Evolutionary conservation across 2,113 vertebrate species (phyloP), one percentile per base, ranked within the genome.

Genomic region (Sphaerodactylus townsendi): DNA sequence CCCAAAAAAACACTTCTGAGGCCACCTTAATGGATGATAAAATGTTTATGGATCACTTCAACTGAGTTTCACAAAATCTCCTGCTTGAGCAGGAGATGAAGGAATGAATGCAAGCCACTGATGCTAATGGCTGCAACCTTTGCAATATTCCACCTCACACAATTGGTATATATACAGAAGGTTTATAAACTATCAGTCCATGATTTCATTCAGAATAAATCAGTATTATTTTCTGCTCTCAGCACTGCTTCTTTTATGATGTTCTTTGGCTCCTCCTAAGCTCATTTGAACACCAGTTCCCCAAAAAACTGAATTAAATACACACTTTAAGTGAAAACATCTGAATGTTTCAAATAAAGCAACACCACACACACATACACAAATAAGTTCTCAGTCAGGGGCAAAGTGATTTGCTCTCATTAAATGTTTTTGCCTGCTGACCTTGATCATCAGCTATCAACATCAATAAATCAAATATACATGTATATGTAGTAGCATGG

Each of bases 401-500:
- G 21, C 56, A 2, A 78, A 25, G 0, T 21, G 73, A 90, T 84
- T 23, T 48, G 87, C 86, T 64, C 6, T 19, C 3, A 41, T 62
- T 62, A 41, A 41, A 78, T 10, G 2, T 7, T 53, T 59, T 37
- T 68, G 46, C 46, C 14, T 21, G 30, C 23, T 39, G 11, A 9
- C 64, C 23, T 14, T 44, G 13, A 37, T 50, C 87, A 87, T 77
- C 2, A 13, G 85, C 77, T 90, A 79, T 25, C 30, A 50, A 74
- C 21, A 71, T 30, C 35, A 74, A 74, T 23, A 89, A 82, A 82
- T 77, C 76, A 79, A 79, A 68, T 35, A n/a, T 73, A 77, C 3
- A 1, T 59, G 79, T 79, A 64, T 85, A 65, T 81, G 92, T 86
- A 83, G 33, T 53, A 70, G 85, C 2, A 2, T 87, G 77, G 68